Percentiles rank a stretch among this genome's conserved stretches.
Evolutionary conservation across 53 echinoderm and acorn worm species (phyloP).

Genomic region (Stichopus horrens): DNA sequence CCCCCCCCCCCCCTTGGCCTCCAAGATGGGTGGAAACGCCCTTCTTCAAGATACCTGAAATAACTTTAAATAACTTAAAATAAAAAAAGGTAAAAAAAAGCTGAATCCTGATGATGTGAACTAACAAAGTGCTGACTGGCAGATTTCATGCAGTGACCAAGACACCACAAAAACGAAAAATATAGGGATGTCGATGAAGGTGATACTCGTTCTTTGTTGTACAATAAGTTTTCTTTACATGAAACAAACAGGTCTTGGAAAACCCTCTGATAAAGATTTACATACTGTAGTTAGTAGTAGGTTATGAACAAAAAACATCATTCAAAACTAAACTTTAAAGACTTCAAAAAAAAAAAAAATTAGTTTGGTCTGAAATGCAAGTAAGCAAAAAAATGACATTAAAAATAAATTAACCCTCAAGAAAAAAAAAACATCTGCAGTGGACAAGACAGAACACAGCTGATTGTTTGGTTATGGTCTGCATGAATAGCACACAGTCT

Average conservation of each 20-base stretch:
- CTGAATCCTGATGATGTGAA: no score
- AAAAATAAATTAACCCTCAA: background rate
- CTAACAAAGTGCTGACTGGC: no score
- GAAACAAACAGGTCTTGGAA: conserved; percentile 37
- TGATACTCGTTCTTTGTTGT: conserved; percentile 40
- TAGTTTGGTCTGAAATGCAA: conserved; percentile 20
- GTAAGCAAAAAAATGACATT: conserved; percentile 2
- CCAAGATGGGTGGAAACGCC: no score
- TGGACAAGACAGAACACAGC: background rate
- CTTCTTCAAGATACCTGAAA: no score
- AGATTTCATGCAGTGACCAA: no score
- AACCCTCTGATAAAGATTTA: conserved; percentile 33
- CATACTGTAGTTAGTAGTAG: conserved; percentile 42
- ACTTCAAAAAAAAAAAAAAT: background rate
- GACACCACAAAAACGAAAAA: background rate
- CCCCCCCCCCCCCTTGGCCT: no score
- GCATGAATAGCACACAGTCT: no score
- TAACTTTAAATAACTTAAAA: no score
- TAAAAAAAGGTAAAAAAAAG: no score
- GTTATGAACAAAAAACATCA: conserved; percentile 30
- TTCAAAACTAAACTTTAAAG: conserved; percentile 11
- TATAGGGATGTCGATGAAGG: background rate
- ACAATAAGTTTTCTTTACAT: conserved; percentile 39
- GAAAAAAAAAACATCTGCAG: no score
- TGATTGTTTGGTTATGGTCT: background rate